A percentile compares a stretch with the other conserved stretches of the same genome.
These are phyloP conservation scores for Scytalopus superciliaris DNA, from an alignment of 2,113 vertebrate genomes.

Conservation along the genomic window DNA sequence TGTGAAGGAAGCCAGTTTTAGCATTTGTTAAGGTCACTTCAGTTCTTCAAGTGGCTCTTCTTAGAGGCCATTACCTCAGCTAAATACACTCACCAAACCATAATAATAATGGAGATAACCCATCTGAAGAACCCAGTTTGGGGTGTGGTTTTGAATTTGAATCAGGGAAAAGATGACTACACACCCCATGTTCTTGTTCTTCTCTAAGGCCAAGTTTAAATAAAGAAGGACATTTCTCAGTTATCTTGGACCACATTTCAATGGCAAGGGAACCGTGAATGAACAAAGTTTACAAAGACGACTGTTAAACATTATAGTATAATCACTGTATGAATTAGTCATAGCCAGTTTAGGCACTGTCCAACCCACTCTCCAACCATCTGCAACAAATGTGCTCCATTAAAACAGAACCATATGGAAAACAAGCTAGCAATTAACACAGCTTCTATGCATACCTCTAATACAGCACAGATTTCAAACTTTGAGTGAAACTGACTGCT, in stretches of 20 bases:
- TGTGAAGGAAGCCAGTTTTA: conserved; percentile 47
- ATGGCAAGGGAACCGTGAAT: conserved; percentile 76
- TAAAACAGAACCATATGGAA: conserved; percentile 98
- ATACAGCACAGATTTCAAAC: conserved; percentile 88
- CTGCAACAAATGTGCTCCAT: conserved; percentile 94
- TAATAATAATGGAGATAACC: conserved; percentile 80
- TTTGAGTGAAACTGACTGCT: conserved; percentile 88
- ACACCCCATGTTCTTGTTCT: conserved; percentile 67
- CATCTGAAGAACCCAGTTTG: conserved; percentile 70
- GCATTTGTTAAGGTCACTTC: conserved; percentile 50
- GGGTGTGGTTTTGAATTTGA: conserved; percentile 75
- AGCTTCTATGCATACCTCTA: conserved; percentile 86
- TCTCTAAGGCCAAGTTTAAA: conserved; percentile 71
- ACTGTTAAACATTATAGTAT: conserved; percentile 78
- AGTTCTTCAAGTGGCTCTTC: conserved; percentile 48
- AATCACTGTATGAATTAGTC: conserved; percentile 81
- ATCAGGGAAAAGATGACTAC: conserved; percentile 76
- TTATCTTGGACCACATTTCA: conserved; percentile 78
- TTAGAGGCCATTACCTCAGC: conserved; percentile 56
- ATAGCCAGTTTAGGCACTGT: conserved; percentile 84
- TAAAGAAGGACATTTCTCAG: conserved; percentile 73
- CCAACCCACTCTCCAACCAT: conserved; percentile 89
- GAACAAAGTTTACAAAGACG: conserved; percentile 71
- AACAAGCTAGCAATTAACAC: conserved; percentile 93
- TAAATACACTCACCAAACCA: conserved; percentile 71